A percentile compares a stretch with the other conserved stretches of the same genome.
Conservation (phyloP, 2,888 invertebrate species). For the Helicoverpa assulta region DNA sequence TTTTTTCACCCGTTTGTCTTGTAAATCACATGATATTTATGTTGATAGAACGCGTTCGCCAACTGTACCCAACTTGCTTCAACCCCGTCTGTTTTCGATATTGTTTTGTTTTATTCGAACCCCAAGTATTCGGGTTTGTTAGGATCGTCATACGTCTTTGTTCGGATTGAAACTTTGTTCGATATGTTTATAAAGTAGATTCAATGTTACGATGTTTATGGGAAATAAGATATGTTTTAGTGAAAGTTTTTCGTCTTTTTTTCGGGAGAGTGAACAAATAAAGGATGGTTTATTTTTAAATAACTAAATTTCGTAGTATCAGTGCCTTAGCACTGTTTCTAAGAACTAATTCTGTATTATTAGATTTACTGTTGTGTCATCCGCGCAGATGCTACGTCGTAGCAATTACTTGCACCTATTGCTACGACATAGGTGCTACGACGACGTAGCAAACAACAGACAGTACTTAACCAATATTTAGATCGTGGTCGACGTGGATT, state of each 20-base stretch:
- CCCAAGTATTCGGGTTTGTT: slow-evolving; percentile 38
- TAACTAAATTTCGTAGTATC: no score
- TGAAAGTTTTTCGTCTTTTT: background rate
- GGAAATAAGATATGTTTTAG: background rate
- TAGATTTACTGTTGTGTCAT: background rate
- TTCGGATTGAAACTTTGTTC: slow-evolving; percentile 43
- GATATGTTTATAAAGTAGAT: slow-evolving; percentile 38
- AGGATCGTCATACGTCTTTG: slow-evolving; percentile 41
- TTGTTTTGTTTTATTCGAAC: slow-evolving; percentile 60
- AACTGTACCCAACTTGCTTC: slow-evolving; percentile 41
- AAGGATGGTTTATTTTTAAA: no score
- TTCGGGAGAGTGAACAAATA: background rate
- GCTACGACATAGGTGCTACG: slow-evolving; percentile 26
- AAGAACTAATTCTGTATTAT: no score
- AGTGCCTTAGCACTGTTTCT: no score
- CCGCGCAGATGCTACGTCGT: slow-evolving; percentile 30
- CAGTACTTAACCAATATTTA: background rate
- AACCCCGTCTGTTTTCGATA: slow-evolving; percentile 42
- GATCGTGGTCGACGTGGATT: slow-evolving; percentile 13
- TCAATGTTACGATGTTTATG: slow-evolving; percentile 16
- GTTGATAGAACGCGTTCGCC: slow-evolving; percentile 60
- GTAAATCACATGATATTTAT: slow-evolving; percentile 65
- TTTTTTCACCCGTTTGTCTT: slow-evolving; percentile 63
- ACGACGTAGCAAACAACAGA: slow-evolving; percentile 28
- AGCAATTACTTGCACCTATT: slow-evolving; percentile 7